phyloP scores from a whole-genome alignment of 2,888 invertebrate species.

The Zootermopsis nevadensis region DNA sequence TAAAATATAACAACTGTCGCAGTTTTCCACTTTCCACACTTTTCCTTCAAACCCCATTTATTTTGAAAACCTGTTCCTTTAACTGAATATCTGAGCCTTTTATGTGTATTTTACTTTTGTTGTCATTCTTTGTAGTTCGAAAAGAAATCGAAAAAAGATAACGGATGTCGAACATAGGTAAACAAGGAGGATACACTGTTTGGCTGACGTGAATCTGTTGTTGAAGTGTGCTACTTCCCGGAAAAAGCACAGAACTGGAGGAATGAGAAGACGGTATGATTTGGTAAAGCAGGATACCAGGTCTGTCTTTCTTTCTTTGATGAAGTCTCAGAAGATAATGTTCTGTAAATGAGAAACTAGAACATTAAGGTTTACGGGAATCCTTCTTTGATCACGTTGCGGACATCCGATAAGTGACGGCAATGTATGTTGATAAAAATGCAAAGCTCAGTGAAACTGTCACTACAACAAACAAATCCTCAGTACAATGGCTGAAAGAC shows the following conservation, averaged over 20 bases:
- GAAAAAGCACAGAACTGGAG: neutral
- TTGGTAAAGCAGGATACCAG: neutral
- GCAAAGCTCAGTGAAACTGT: no score
- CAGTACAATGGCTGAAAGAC: no score
- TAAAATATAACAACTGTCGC: no score
- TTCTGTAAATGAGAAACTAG: neutral
- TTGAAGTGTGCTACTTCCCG: neutral
- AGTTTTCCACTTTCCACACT: no score
- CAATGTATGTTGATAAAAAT: neutral
- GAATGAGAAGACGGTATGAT: neutral
- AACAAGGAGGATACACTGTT: neutral
- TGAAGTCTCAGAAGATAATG: neutral
- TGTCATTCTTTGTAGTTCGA: neutral
- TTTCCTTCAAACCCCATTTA: no score
- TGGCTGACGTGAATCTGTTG: neutral
- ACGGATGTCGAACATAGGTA: neutral
- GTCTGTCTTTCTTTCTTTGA: neutral
- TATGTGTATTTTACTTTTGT: neutral
- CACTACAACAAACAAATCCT: no score
- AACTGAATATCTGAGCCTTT: no score
- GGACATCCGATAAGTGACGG: neutral
- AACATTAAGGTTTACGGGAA: neutral
- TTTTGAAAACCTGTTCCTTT: no score
- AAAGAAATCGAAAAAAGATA: neutral
- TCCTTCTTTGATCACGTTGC: constrained; percentile 3